A percentile compares a stretch with the other conserved stretches of the same genome.
phyloP scores from a whole-genome alignment of 2,888 invertebrate species.

The Sthenelais limicola region DNA sequence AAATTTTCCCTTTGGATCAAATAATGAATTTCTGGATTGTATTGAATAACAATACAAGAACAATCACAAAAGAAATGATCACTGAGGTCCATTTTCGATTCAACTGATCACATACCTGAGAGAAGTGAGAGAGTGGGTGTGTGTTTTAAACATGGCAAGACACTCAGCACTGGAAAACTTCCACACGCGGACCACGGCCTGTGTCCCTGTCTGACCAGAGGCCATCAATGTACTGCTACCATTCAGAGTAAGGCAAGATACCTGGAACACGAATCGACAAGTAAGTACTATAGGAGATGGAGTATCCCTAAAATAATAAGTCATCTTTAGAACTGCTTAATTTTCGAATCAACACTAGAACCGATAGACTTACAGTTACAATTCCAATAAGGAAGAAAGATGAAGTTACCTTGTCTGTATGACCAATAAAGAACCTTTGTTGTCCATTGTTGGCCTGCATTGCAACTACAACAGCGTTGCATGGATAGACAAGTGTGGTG shows the following conservation, averaged over 20 bases:
- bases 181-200: slow-evolving; percentile 71
- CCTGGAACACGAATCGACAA: slow-evolving; percentile 51
- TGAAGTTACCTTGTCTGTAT: slow-evolving; percentile 69
- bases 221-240: slow-evolving; percentile 65
- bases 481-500: slow-evolving; percentile 66
- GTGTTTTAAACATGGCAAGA: slow-evolving; percentile 68
- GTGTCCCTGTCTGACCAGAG: slow-evolving; percentile 69
- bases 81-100: neutral
- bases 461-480: slow-evolving; percentile 70
- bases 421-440: slow-evolving; percentile 71
- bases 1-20: too few species aligned
- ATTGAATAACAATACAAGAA: too few species aligned
- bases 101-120: slow-evolving; percentile 50
- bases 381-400: neutral
- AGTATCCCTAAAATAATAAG: too few species aligned
- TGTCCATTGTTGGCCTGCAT: slow-evolving; percentile 68
- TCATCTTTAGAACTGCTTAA: too few species aligned
- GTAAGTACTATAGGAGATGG: neutral
- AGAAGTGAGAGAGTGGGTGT: slow-evolving; percentile 64
- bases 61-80: too few species aligned
- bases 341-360: too few species aligned
- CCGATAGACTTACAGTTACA: neutral
- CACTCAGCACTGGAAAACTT: slow-evolving; percentile 66
- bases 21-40: too few species aligned
- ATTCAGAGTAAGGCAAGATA: slow-evolving; percentile 66